Evolutionary conservation across 2,888 invertebrate genomes (phyloP), one percentile per base, ranked within the genome.

Genomic region (Platycheirus rosarum): DNA sequence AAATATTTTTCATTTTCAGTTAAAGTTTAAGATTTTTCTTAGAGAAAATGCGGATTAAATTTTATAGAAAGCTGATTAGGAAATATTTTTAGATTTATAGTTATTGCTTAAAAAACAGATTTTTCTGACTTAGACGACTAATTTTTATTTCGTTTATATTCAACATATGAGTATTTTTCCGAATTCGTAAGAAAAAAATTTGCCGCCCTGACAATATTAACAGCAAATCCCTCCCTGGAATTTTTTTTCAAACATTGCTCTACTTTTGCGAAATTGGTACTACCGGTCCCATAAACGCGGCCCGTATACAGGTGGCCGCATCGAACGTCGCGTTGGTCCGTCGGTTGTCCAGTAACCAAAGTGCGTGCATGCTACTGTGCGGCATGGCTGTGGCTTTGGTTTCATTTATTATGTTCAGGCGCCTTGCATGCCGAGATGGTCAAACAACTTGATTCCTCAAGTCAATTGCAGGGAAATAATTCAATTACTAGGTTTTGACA

Each of bases 401-500:
- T 29, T 7, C 18, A 16, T 29, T 60, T 7, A 16, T 14, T 26
- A 2, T 7, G 18, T 32, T 35, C 11, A 14, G n/a, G 66, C n/a
- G 44, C 20, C 18, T 71, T 76, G 49, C 66, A 62, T 66, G 66
- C 18, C 37, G 18, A 51, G 55, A 48, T 57, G 79, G 75, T 57
- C 79, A 75, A 55, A 75, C 65, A 53, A 32, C 40, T 62, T 75
- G 65, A 79, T 79, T 70, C 69, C 40, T 57, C 55, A 73, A 82
- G 68, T 82, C 82, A 82, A 77, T 82, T 82, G 82, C 44, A 49
- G 53, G 73, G 63, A 82, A 82, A 82, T 77, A 69, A 82, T 82
- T 82, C 82, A 82, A 82, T 82, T 82, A 77, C 77, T 55, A 55
- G 29, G 35, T 40, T 23, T 60, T 62, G 49, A 60, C 53, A 63